phyloP scores from a whole-genome alignment of 2,797 vertebrate species.

The Poecile montanus region DNA sequence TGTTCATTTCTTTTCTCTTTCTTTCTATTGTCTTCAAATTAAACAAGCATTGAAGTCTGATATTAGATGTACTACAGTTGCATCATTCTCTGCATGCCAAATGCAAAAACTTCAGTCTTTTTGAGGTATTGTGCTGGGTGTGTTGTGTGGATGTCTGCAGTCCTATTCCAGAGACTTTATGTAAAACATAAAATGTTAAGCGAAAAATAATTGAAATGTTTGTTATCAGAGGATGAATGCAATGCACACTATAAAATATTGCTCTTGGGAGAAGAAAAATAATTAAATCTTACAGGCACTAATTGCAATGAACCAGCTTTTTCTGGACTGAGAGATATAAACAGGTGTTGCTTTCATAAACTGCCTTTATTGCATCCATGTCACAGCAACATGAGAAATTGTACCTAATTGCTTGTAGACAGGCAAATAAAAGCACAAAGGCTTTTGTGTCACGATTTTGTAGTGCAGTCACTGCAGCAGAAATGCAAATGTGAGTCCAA shows the following conservation, averaged over 20 bases:
- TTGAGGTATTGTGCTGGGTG: not conserved
- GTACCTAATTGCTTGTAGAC: not conserved
- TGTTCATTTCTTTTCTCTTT: not conserved
- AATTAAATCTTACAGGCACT: not conserved
- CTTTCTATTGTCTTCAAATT: not conserved
- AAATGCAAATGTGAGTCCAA: not conserved
- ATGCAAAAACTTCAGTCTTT: not conserved
- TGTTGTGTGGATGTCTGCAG: not conserved
- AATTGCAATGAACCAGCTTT: not conserved
- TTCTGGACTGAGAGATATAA: not conserved
- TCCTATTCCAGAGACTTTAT: not conserved
- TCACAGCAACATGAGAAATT: not conserved
- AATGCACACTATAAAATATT: not conserved
- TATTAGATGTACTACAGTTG: not conserved
- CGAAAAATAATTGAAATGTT: not conserved
- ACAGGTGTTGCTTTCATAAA: conserved; percentile 3
- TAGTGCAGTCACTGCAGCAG: not conserved
- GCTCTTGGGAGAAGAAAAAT: not conserved
- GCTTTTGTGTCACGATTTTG: not conserved
- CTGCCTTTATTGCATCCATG: not conserved
- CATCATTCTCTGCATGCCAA: not conserved
- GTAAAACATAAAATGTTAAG: not conserved
- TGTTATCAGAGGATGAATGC: not conserved
- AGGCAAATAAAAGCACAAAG: not conserved
- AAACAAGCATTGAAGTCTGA: not conserved